Percentiles rank a stretch among this genome's conserved stretches.
Conservation (phyloP, 2,797 vertebrate species). For the Columba guinea region DNA sequence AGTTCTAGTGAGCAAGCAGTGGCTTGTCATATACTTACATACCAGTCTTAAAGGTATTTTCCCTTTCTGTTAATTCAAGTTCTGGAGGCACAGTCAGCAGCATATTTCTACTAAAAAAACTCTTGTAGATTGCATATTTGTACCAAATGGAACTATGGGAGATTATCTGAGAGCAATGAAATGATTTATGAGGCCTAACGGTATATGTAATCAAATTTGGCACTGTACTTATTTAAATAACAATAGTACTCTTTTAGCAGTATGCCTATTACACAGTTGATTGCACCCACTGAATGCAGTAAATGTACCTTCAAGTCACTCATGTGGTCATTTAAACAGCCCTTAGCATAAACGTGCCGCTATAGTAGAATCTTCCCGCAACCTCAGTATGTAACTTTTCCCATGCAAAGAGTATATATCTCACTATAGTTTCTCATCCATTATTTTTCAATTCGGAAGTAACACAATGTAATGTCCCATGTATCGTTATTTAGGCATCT, state of each 20-base stretch:
- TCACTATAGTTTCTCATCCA: neutral
- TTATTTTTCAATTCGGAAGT: constrained; percentile 5
- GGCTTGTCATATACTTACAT: neutral
- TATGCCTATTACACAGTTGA: constrained; percentile 68
- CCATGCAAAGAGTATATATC: neutral
- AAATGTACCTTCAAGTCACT: constrained; percentile 70
- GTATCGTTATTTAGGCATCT: neutral
- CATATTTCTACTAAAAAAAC: constrained; percentile 35
- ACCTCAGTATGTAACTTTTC: neutral
- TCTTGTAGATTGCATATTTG: constrained; percentile 46
- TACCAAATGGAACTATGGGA: constrained; percentile 45
- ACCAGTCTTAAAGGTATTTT: neutral
- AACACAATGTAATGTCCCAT: neutral
- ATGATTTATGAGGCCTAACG: constrained; percentile 59
- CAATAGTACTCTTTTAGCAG: constrained; percentile 60
- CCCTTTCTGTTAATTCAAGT: neutral
- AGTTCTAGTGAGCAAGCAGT: neutral
- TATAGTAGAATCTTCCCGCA: constrained; percentile 3
- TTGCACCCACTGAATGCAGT: constrained; percentile 66
- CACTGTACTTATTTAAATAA: constrained; percentile 70
- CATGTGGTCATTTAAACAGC: constrained; percentile 55
- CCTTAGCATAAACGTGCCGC: constrained; percentile 36
- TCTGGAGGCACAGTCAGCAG: constrained; percentile 10
- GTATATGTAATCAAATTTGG: constrained; percentile 67
- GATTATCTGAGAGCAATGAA: constrained; percentile 59